Evolutionary conservation across 2,888 invertebrate species (phyloP).

Genomic region (Eupeodes luniger): DNA sequence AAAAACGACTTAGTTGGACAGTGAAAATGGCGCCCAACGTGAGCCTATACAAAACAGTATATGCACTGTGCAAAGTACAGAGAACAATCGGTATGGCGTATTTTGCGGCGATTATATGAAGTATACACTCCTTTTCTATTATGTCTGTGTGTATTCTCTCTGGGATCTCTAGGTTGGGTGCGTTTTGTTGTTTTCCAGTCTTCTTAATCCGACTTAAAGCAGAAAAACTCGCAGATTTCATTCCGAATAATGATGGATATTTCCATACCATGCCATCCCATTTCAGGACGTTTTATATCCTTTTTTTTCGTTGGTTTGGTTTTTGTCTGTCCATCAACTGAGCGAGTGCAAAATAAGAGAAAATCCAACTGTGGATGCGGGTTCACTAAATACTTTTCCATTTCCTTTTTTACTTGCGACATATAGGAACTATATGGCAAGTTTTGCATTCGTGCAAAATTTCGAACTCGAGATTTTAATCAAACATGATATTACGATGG

Average conservation of each 20-base stretch:
- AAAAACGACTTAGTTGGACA: conserved; percentile 58
- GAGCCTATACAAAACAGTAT: conserved; percentile 28
- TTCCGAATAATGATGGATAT: conserved; percentile 71
- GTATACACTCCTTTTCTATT: conserved; percentile 5
- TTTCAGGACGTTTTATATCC: neutral
- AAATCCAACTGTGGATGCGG: conserved; percentile 35
- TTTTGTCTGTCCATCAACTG: conserved; percentile 3
- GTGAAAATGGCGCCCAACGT: conserved; percentile 54
- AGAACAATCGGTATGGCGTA: conserved; percentile 29
- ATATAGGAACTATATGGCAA: too few relatives aligned
- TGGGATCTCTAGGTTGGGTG: conserved; percentile 26
- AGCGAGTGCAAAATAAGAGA: conserved; percentile 45
- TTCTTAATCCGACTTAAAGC: conserved; percentile 76
- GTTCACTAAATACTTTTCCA: conserved; percentile 67
- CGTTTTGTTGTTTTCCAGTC: conserved; percentile 61
- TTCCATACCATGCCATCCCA: conserved; percentile 51
- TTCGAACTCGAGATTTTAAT: too few relatives aligned
- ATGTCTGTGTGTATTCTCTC: neutral
- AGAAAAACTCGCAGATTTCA: conserved; percentile 68
- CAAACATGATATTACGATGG: too few relatives aligned
- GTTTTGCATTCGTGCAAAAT: too few relatives aligned
- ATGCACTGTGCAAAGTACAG: neutral
- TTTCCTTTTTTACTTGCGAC: conserved; percentile 19
- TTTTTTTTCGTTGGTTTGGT: neutral
- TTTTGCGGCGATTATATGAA: conserved; percentile 49